Base-by-base conservation (phyloP, 2,888 invertebrate genomes). In the Stratiomys singularior region DNA sequence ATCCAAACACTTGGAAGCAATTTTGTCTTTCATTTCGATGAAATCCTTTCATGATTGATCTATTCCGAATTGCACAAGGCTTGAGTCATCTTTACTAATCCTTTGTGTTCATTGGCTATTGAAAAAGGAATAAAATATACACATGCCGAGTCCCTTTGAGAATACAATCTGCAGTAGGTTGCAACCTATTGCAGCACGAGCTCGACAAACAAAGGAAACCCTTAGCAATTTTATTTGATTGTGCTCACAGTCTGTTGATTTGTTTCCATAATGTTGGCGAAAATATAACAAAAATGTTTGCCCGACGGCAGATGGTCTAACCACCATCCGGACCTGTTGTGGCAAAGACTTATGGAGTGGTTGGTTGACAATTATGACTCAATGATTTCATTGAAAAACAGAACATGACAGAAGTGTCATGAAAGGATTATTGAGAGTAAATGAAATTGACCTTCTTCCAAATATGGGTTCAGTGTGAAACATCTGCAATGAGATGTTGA, bases 261-360 rank as follows among this genome's bases (percentile, higher is more conserved):
- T 28, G 58, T 74, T 58, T 74, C 74, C 74, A 21, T 60, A 74
- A 74, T 58, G 46, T 74, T 44, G 74, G 74, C 11, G 37, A 74
- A 30, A 60, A 30, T 58, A 74, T 37, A 60, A 72, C 1, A 47
- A 25, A 4, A 9, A 66, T 37, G 11, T 18, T n/a, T 37, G 46
- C 9, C 25, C 37, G 9, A 37, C 2, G 25, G 30, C 69, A 69
- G 69, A 69, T 69, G 74, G 58, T 74, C 37, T 56, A 30, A 44
- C 37, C 37, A 27, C 28, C 18, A 72, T 23, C n/a, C 44, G 30
- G 21, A 15, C 56, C 64, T 28, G n/a, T 25, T 37, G 15, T 28
- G 1, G 28, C 15, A 11, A 30, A 72, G 28, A 25, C 28, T 18
- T 30, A 72, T 56, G 72, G 37, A 37, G 3, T 37, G 58, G 52